phyloP scores from a whole-genome alignment of 2,797 vertebrate genomes.

The Carcharodon carcharias region DNA sequence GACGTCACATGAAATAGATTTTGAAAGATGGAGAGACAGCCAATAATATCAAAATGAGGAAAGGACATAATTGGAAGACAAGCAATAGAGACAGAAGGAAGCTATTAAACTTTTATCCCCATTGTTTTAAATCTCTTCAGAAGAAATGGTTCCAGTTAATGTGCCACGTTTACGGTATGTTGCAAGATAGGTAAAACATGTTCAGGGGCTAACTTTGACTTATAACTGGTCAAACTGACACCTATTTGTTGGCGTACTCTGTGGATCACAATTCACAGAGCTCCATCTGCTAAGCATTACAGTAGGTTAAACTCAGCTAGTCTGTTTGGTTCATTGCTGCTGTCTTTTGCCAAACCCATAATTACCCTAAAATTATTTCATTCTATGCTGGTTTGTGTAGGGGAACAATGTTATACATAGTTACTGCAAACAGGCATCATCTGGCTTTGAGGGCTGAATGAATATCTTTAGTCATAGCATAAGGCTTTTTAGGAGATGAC shows the following conservation, averaged over 20 bases:
- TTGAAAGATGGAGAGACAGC: neutral
- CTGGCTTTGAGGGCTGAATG: neutral
- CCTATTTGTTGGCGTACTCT: constrained; percentile 6
- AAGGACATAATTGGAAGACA: neutral
- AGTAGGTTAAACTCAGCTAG: constrained; percentile 13
- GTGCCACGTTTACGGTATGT: neutral
- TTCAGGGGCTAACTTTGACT: neutral
- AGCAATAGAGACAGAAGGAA: neutral
- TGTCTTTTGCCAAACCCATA: constrained; percentile 36
- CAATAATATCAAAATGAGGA: neutral
- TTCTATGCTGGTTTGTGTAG: constrained; percentile 24
- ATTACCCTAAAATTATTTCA: constrained; percentile 35
- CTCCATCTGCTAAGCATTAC: constrained; percentile 36
- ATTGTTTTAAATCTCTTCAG: neutral
- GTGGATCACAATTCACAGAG: constrained; percentile 19
- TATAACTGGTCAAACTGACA: constrained; percentile 19
- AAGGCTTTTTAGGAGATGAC: neutral
- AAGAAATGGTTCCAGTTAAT: neutral
- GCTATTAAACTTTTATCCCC: neutral
- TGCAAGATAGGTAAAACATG: neutral
- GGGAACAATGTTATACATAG: constrained; percentile 22
- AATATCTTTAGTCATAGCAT: neutral
- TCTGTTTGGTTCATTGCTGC: constrained; percentile 7
- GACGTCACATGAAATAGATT: neutral
- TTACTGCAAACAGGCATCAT: neutral